Base-by-base conservation (phyloP, 2,797 vertebrate species). In the Acanthurus tractus region DNA sequence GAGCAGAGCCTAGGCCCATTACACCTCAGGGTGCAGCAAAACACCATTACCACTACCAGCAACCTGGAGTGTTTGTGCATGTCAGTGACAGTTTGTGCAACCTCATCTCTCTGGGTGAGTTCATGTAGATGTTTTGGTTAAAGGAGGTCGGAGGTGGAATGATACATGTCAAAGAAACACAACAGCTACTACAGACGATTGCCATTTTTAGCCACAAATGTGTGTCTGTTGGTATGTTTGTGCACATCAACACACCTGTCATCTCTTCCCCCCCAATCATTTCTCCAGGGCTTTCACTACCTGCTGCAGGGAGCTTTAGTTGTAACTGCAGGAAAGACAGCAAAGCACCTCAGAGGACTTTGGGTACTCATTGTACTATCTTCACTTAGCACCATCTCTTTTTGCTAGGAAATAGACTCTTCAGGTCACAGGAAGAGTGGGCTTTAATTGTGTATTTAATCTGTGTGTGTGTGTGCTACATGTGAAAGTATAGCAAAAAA, bases 21-120 rank as follows among this genome's bases (percentile, higher is more conserved):
- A 90, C 87, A 89, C 90, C 88, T 86, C 81, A 63, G 88, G 92
- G 85, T 90, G 86, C 90, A 86, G 76, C 86, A 88, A 83, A 92
- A 93, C 88, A 90, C 92, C 86, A 90, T 93, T 91, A 92, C 86
- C 75, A 86, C 68, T 83, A 71, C 8, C 79, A 76, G 71, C 69
- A 79, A 67, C 80, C 81, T 69, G 76, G 81, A 61, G 87, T 58
- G 79, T 75, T 65, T 61, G 66, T 66, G 68, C 76, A 63, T 15
- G 36, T 67, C 63, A 74, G 86, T 88, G 79, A 65, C 71, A 38
- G 49, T 77, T 12, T 63, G 71, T 17, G 25, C 46, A 11, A 2
- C 56, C 34, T 17, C 46, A 6, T 70, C 36, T 74, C 14, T 46
- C 2, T 34, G 12, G 14, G 49, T 59, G 68, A n/a, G n/a, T 23